Base-by-base conservation (phyloP, 2,113 vertebrate species). In the Sciurus niger region DNA sequence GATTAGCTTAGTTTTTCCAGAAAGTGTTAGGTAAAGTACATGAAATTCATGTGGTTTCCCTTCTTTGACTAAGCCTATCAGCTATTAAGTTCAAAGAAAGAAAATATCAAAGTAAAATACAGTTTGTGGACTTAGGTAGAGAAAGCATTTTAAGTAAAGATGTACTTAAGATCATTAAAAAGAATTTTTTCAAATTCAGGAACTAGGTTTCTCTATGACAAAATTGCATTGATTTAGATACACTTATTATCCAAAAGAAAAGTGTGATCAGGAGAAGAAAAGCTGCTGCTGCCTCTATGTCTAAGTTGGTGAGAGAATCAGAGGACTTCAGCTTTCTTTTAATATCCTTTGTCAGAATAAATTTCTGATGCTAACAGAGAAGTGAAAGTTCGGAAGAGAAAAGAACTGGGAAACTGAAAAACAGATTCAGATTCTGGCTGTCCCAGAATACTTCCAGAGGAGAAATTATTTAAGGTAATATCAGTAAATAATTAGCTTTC, bases 61-160 rank as follows among this genome's bases (percentile, higher is more conserved):
- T 84, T 79, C 34, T 94, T 97, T n/a, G 86, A 65, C 78, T 78
- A 94, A 96, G 22, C 70, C n/a, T 90, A 14, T 58, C 55, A 91
- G 11, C 40, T 40, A 89, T 77, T 83, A 84, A 86, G 13, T 96
- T 94, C 79, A 83, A 96, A 86, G 18, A n/a, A 80, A 96, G 67
- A 63, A 70, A 79, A 86, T 53, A 70, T 67, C 55, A 94, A 85
- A 92, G 4, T 60, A 43, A 37, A 17, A 12, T 82, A 20, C 22
- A 43, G 18, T 84, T 87, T 90, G 25, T 51, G 48, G 40, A 88
- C 17, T 77, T 87, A n/a, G 20, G 68, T 24, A 92, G 37, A 97
- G 63, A 91, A 94, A 96, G 10, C 30, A 85, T 84, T 96, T 97
- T 93, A 95, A 96, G 65, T 28, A 28, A 90, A 82, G 30, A 87